Conservation (phyloP, 1,140 invertebrate genomes). For the Ceratitis capitata region DNA sequence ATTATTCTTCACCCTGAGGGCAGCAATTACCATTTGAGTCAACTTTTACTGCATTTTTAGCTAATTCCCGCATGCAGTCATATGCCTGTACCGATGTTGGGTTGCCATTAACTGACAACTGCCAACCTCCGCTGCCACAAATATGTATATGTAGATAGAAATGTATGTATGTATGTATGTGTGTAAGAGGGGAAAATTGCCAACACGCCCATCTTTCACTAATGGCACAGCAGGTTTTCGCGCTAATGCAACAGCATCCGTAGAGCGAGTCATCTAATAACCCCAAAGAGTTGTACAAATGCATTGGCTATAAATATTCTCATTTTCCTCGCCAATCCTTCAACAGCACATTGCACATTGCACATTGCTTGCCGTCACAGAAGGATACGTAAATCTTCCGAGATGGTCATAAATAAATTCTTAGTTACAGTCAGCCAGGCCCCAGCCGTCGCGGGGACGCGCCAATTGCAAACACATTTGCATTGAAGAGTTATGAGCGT, state of each 20-base stretch:
- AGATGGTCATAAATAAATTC: constrained; percentile 19
- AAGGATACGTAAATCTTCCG: constrained; percentile 14
- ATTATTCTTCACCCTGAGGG: constrained; percentile 26
- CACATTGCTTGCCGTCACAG: neutral
- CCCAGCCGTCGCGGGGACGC: too few species aligned
- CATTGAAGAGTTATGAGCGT: constrained; percentile 33
- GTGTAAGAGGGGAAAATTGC: neutral
- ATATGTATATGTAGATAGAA: too few species aligned
- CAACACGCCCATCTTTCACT: neutral
- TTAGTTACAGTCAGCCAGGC: neutral
- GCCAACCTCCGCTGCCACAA: neutral
- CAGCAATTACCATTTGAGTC: constrained; percentile 31
- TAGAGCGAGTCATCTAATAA: too few species aligned
- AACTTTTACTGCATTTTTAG: constrained; percentile 14
- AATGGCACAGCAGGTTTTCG: constrained; percentile 22
- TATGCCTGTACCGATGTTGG: neutral
- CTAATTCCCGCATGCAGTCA: neutral
- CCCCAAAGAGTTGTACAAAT: neutral
- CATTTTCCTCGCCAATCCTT: neutral
- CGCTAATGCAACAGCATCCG: too few species aligned
- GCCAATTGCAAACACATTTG: constrained; percentile 1
- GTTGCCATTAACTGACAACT: constrained; percentile 22
- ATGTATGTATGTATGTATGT: too few species aligned
- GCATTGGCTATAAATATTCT: neutral
- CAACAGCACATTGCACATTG: neutral